Percentiles rank a stretch among this genome's conserved stretches.
These are phyloP conservation scores for Staurois parvus DNA, from an alignment of 2,797 vertebrate species.

Conservation along the genomic window DNA sequence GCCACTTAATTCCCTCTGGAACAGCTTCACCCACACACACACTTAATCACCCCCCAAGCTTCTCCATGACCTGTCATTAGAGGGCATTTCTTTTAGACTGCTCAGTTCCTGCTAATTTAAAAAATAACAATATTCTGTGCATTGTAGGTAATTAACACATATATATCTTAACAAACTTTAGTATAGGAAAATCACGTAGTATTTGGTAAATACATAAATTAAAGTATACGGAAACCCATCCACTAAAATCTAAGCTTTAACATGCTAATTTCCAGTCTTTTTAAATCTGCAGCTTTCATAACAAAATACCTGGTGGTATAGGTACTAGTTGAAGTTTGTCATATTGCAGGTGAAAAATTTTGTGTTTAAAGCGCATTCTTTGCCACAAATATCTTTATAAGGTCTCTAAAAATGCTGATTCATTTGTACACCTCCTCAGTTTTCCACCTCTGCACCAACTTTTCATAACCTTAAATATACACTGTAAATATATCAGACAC, in stretches of 20 bases:
- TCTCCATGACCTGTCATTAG: conserved; percentile 10
- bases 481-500: no score
- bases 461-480: no score
- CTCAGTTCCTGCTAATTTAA: conserved; percentile 4
- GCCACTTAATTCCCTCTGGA: conserved; percentile 29
- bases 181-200: background rate
- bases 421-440: no score
- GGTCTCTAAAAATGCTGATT: no score
- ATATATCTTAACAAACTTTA: background rate
- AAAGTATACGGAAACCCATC: background rate
- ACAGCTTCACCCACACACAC: conserved; percentile 19
- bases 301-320: no score
- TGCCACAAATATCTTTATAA: no score
- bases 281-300: no score
- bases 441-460: no score
- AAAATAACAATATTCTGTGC: background rate
- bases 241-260: background rate
- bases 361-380: no score
- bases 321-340: no score
- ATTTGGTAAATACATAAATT: background rate
- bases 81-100: conserved; percentile 27
- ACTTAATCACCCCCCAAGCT: background rate
- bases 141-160: background rate
- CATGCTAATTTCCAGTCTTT: background rate
- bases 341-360: no score